These are phyloP conservation scores for Teleopsis dalmanni DNA, from an alignment of 1,140 invertebrate genomes.

Conservation along the genomic window DNA sequence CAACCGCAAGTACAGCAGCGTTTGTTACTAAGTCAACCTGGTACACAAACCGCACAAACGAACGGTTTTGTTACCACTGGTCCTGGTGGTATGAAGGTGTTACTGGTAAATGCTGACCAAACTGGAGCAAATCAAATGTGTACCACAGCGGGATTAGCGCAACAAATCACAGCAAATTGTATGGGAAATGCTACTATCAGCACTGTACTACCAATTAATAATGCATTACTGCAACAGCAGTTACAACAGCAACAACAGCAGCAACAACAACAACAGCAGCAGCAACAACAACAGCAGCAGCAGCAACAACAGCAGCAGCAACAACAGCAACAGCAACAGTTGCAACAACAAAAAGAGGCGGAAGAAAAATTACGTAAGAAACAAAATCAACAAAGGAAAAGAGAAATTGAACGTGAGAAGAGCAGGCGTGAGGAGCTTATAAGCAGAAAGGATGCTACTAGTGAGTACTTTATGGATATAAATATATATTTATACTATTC, in stretches of 20 bases:
- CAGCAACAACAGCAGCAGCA: not conserved
- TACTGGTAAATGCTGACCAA: constrained; percentile 31
- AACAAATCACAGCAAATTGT: not conserved
- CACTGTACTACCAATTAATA: constrained; percentile 8
- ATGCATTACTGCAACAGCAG: constrained; percentile 17
- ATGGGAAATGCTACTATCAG: not conserved
- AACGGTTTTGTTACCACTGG: constrained; percentile 27
- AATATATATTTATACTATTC: not conserved
- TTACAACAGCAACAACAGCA: constrained; percentile 12
- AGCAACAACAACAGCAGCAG: not conserved
- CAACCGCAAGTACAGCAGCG: constrained; percentile 21
- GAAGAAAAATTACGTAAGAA: constrained; percentile 4
- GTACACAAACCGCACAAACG: constrained; percentile 14
- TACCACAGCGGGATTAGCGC: not conserved
- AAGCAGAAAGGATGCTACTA: constrained; percentile 1
- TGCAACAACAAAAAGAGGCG: constrained; percentile 14
- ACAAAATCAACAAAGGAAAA: not conserved
- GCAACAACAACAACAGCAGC: constrained; percentile 1
- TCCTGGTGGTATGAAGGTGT: constrained; percentile 34
- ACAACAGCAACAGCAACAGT: constrained; percentile 12
- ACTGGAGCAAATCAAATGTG: constrained; percentile 6
- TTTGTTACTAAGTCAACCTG: constrained; percentile 25
- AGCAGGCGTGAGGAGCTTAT: not conserved
- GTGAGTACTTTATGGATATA: not conserved
- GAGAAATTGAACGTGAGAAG: not conserved